Percentiles rank a stretch among this genome's conserved stretches.
phyloP scores from a whole-genome alignment of 2,113 vertebrate genomes.

The Bubalus kerabau region DNA sequence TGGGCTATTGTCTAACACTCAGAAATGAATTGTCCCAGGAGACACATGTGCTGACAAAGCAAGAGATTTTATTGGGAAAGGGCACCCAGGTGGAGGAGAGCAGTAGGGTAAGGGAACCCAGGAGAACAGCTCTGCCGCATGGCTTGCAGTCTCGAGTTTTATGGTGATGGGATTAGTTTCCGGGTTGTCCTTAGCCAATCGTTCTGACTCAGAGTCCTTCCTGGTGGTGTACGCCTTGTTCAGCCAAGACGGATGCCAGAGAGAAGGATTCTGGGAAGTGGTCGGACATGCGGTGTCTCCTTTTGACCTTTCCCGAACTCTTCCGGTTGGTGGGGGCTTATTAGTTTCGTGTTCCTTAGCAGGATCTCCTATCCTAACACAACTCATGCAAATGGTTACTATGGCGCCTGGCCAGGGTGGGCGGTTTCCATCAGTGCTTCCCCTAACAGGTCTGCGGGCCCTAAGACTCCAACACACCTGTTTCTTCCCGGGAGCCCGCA shows the following conservation, averaged over 20 bases:
- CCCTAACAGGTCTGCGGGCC: not conserved
- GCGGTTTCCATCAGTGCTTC: not conserved
- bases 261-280: not conserved
- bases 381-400: not conserved
- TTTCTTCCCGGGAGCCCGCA: not conserved
- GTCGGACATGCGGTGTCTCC: not conserved
- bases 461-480: rapidly evolving
- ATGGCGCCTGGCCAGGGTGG: not conserved
- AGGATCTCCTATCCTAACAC: not conserved
- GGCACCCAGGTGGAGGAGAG: not conserved
- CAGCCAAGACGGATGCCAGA: not conserved
- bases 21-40: not conserved
- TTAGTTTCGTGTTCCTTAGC: not conserved
- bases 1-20: not conserved
- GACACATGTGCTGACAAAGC: not conserved
- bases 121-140: rapidly evolving
- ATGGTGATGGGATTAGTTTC: not conserved
- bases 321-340: not conserved
- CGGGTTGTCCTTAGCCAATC: not conserved
- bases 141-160: not conserved
- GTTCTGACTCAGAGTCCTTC: not conserved
- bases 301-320: not conserved
- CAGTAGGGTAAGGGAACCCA: not conserved
- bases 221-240: not conserved
- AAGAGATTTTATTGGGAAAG: not conserved